Conservation (phyloP, 1,140 invertebrate species). For the Antheraea pernyi region DNA sequence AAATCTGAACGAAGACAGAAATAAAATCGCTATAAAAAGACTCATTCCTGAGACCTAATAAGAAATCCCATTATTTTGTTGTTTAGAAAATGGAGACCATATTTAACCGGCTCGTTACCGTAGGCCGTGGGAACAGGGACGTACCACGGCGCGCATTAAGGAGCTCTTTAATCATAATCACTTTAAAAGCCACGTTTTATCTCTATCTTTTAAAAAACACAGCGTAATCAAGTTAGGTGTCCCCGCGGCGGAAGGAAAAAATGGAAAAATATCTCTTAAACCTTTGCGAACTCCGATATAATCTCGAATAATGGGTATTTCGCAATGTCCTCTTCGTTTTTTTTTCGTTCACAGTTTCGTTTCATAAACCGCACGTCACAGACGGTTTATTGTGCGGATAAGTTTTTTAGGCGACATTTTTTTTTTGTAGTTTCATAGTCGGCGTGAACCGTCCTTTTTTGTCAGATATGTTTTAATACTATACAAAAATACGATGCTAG, state of each 20-base stretch:
- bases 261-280: neutral
- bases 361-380: constrained; percentile 3
- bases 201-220: neutral
- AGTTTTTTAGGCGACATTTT: neutral
- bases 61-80: too few relatives aligned
- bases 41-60: too few relatives aligned
- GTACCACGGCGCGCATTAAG: neutral
- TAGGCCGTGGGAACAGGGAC: neutral
- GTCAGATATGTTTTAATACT: neutral
- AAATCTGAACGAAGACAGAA: too few relatives aligned
- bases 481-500: too few relatives aligned
- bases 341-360: neutral
- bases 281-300: neutral
- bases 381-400: neutral
- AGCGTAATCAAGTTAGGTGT: neutral
- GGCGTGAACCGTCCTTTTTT: neutral
- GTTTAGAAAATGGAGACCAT: too few relatives aligned
- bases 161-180: neutral
- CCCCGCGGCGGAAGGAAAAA: neutral
- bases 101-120: too few relatives aligned
- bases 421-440: neutral
- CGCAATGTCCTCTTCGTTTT: neutral
- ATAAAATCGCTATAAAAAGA: too few relatives aligned
- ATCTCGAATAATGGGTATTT: constrained; percentile 3
- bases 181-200: neutral